Conservation (phyloP, 2,888 invertebrate species). For the Heteropelma amictum region DNA sequence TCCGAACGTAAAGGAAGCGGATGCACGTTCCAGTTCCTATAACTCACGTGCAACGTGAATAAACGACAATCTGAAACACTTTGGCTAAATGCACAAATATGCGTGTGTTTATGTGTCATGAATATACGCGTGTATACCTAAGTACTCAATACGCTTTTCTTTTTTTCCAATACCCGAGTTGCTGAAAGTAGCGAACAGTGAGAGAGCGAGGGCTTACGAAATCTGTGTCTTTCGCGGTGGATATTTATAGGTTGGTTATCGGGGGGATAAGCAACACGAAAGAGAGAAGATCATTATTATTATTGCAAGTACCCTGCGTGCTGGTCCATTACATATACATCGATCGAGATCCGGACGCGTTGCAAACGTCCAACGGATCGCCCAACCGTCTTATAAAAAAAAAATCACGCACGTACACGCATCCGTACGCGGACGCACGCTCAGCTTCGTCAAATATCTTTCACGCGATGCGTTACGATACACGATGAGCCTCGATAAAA, state of each 20-base stretch:
- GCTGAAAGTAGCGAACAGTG: background rate
- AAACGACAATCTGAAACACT: constrained; percentile 61
- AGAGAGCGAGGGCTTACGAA: constrained; percentile 18
- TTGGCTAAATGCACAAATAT: constrained; percentile 48
- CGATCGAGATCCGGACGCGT: background rate
- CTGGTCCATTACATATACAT: constrained; percentile 19
- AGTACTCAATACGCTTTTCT: background rate
- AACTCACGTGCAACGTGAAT: constrained; percentile 58
- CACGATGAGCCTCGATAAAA: constrained; percentile 8
- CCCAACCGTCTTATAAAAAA: background rate
- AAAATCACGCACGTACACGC: background rate
- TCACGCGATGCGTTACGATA: constrained; percentile 2
- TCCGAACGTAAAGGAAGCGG: constrained; percentile 63
- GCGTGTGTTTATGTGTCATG: too few relatives aligned
- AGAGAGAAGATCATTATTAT: background rate
- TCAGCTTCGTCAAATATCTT: constrained; percentile 1
- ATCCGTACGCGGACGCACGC: background rate
- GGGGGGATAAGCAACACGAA: background rate
- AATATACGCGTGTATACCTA: background rate
- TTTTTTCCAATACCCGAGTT: background rate
- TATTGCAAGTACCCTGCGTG: background rate
- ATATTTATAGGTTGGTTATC: constrained; percentile 15
- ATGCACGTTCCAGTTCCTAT: constrained; percentile 69
- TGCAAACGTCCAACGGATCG: background rate
- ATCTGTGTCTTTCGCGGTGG: constrained; percentile 6